Evolutionary conservation across 2,113 vertebrate genomes (phyloP), one percentile per base, ranked within the genome.

Genomic region (Cheilinus undulatus): DNA sequence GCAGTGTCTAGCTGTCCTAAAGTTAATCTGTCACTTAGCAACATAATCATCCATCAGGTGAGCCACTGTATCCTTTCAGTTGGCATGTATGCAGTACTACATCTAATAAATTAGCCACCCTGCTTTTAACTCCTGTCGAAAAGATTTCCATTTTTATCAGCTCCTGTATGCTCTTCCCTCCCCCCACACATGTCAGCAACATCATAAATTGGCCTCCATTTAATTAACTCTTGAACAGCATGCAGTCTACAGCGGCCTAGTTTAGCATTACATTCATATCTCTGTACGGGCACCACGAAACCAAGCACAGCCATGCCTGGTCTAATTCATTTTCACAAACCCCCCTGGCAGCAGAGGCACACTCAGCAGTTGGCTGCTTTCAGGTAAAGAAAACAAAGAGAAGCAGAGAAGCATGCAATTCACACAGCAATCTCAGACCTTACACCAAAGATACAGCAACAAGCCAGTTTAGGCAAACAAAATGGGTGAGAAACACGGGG

Each of bases 141-240:
- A 38, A 84, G 57, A 79, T 53, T 70, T 90, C 73, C 52, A 78
- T 79, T 89, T 86, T 71, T 76, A 88, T 88, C 76, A 84, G 65
- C 82, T 49, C 3, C 42, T 46, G 43, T n/a, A 11, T 52, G 36
- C 36, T 64, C 49, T 42, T 23, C 17, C 62, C 83, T 24, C 65
- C 65, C 52, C 64, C 76, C 40, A 68, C 34, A 7, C 79, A 75
- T 50, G 69, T 88, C 76, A 69, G 22, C 65, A 85, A 22, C 49
- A 75, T 83, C 77, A 89, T 85, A 92, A 90, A 90, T 88, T 76
- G 78, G 36, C 79, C 28, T 67, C 73, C 69, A 86, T 88, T 90
- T 83, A 81, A 88, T 86, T 82, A 90, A 80, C 40, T 58, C 46
- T 51, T 45, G 46, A 70, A 53, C 42, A 80, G 49, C 32, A 32